Base-by-base conservation (phyloP, 1,140 invertebrate species). In the Drosophila pallidifrons region DNA sequence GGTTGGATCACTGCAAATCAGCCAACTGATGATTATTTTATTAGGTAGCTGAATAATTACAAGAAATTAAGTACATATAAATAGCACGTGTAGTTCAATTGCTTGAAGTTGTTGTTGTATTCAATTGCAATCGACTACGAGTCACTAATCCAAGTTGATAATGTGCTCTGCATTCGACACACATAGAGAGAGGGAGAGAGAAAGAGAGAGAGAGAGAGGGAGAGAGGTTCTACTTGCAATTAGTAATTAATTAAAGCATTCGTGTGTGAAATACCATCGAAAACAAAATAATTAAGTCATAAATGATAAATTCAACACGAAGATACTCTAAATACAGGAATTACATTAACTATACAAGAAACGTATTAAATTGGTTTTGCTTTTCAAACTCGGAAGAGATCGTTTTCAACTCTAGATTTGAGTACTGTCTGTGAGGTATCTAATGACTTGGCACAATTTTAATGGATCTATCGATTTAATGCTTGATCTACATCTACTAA, bases 31-130 rank as follows among this genome's bases (percentile, higher is more conserved):
- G 75, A 88, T 87, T 87, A 87, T 87, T 79, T 77, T 71, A 77
- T 82, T 79, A 58, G 77, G 54, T 72, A 87, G 63, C 57, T 79
- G 72, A 87, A 87, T 87, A 87, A 87, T 87, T 87, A 67, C 65
- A 87, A 87, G 79, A 87, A 75, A 82, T 87, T 88, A 87, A 87
- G 61, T 73, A 11, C 13, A 28, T 32, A 77, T 61, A 71, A 70
- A 77, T 59, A 67, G 66, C 67, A 74, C 46, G 54, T 77, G 79
- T 67, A 69, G 43, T 65, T 54, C 5, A 51, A 64, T 20, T 67
- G 58, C 63, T 64, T 41, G 35, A 55, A 35, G 77, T 46, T 74
- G 45, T 38, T 20, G 32, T 15, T 43, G 10, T 15, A 71, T 43
- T 13, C 13, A 46, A 58, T 67, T 68, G 35, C 57, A 59, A 51